These are phyloP conservation scores for Ditula angustiorana DNA, from an alignment of 2,888 invertebrate genomes.

Conservation along the genomic window DNA sequence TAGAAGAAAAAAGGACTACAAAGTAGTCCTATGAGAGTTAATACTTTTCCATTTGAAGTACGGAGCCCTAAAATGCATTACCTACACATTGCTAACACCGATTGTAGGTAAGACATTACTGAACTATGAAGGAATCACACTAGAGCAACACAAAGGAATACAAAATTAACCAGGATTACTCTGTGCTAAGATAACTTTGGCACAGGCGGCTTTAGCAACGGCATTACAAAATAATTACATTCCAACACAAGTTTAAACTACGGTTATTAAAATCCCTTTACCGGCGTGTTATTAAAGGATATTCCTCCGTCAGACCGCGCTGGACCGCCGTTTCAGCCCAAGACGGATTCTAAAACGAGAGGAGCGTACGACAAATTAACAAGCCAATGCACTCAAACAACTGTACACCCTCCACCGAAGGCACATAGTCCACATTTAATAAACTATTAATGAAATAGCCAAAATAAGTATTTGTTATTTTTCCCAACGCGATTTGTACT, in stretches of 20 bases:
- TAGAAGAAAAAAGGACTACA: too few species aligned
- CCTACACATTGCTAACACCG: too few species aligned
- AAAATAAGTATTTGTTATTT: slow-evolving; percentile 14
- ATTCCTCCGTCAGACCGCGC: slow-evolving; percentile 6
- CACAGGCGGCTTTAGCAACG: background rate
- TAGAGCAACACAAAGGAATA: background rate
- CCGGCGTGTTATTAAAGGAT: slow-evolving; percentile 28
- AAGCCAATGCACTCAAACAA: background rate
- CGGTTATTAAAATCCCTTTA: slow-evolving; percentile 34
- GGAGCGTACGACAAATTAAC: slow-evolving; percentile 31
- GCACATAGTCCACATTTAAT: slow-evolving; percentile 25
- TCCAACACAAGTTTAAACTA: slow-evolving; percentile 9
- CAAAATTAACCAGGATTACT: background rate
- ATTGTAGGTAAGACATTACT: too few species aligned
- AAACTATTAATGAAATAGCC: slow-evolving; percentile 13
- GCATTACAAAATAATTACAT: slow-evolving; percentile 23
- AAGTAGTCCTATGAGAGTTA: too few species aligned
- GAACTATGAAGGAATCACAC: too few species aligned
- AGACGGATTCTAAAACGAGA: slow-evolving; percentile 31
- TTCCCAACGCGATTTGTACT: background rate
- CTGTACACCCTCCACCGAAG: background rate
- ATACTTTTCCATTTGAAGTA: too few species aligned
- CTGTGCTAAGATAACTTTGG: background rate
- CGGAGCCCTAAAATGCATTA: too few species aligned
- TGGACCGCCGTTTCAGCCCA: slow-evolving; percentile 15